Conservation (phyloP, 2,113 vertebrate genomes). For the Pelusios castaneus region DNA sequence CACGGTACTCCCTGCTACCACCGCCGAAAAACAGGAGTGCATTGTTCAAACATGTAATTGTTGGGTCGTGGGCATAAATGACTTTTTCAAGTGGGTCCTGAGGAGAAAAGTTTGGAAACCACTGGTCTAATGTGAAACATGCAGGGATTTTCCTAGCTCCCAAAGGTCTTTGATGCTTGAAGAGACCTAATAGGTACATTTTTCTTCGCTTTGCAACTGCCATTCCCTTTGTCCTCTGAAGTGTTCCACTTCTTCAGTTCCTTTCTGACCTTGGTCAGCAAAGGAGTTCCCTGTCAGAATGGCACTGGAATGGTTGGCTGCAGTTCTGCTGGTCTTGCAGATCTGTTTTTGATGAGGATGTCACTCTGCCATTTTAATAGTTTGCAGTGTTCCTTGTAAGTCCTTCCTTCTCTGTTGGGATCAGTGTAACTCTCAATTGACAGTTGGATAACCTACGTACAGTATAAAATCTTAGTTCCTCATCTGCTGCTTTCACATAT, state of each 20-base stretch:
- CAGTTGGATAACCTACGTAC: not conserved
- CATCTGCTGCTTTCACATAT: not conserved
- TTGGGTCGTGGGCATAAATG: too few species aligned
- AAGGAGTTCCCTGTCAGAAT: too few species aligned
- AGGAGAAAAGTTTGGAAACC: too few species aligned
- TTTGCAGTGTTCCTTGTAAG: not conserved
- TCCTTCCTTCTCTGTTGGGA: not conserved
- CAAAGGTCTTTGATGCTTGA: not conserved
- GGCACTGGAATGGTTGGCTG: not conserved
- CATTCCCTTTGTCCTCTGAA: accelerated
- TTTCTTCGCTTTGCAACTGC: not conserved
- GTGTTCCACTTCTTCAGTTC: not conserved
- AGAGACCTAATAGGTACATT: not conserved
- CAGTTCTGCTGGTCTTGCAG: not conserved
- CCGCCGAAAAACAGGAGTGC: too few species aligned
- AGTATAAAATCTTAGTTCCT: not conserved
- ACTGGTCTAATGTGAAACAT: not conserved
- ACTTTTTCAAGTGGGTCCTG: too few species aligned
- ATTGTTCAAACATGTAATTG: too few species aligned
- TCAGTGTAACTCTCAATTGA: not conserved
- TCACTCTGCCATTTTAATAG: not conserved
- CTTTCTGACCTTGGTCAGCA: not conserved
- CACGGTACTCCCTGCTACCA: too few species aligned
- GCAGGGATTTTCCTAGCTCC: not conserved
- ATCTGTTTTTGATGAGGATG: not conserved